Evolutionary conservation across 2,113 vertebrate genomes (phyloP).

Genomic region (Ochotona princeps): DNA sequence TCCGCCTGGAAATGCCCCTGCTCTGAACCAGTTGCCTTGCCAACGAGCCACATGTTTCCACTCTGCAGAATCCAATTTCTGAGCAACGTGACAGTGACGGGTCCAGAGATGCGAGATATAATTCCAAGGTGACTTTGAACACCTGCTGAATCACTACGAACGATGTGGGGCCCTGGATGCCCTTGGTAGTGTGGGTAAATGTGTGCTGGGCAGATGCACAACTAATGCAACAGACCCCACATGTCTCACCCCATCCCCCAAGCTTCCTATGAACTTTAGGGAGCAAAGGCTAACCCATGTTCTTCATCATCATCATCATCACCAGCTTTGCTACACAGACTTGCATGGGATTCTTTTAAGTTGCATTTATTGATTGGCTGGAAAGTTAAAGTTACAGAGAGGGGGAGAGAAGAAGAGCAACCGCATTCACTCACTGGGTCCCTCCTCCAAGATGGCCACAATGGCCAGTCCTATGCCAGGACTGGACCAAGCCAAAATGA

Average conservation of each 20-base stretch:
- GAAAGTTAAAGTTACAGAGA: too few species aligned
- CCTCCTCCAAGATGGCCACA: too few species aligned
- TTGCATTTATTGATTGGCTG: too few species aligned
- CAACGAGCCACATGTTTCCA: constrained; percentile 80
- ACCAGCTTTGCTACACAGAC: neutral
- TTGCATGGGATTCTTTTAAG: neutral
- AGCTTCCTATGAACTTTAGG: neutral
- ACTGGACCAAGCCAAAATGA: too few species aligned
- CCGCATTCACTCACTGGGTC: too few species aligned
- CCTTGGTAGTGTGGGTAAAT: neutral
- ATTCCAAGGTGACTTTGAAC: constrained; percentile 84
- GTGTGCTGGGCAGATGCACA: neutral
- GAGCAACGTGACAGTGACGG: constrained; percentile 79
- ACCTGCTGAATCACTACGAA: constrained; percentile 81
- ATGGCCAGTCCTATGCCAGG: too few species aligned
- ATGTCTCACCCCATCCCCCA: neutral
- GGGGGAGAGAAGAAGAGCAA: too few species aligned
- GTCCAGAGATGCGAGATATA: constrained; percentile 77
- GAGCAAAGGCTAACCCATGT: neutral
- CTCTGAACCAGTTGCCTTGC: constrained; percentile 85
- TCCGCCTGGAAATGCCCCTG: constrained; percentile 73
- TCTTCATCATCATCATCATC: neutral
- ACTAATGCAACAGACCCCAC: neutral
- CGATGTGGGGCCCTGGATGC: neutral
- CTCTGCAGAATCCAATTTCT: constrained; percentile 80